These are phyloP conservation scores for Axinella damicornis DNA, from an alignment of 37 sponge, comb jelly and placozoan genomes.

Conservation along the genomic window DNA sequence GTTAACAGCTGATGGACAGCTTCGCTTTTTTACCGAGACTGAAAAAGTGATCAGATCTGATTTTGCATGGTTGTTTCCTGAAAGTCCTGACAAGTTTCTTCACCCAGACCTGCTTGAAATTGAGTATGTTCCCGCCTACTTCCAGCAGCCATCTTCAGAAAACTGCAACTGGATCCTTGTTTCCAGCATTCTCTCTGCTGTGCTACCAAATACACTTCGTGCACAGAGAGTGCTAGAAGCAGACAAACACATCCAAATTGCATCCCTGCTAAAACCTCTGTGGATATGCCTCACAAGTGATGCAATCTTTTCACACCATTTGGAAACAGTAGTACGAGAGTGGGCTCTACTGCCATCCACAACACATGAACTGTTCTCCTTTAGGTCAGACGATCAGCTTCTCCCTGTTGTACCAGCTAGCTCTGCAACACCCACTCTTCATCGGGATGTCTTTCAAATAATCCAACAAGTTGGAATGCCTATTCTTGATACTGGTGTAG, in stretches of 20 bases:
- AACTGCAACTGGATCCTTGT: not conserved
- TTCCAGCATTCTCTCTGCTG: not conserved
- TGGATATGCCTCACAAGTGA: slow-evolving; percentile 5
- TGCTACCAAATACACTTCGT: not conserved
- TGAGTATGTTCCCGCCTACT: not conserved
- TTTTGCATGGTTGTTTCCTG: not conserved
- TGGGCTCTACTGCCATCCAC: slow-evolving; percentile 26
- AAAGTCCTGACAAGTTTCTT: not conserved
- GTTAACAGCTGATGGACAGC: slow-evolving; percentile 16
- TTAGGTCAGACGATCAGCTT: not conserved
- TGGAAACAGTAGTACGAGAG: not conserved
- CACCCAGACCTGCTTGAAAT: not conserved
- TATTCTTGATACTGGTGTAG: not conserved
- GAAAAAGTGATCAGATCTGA: not conserved
- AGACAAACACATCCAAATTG: not conserved
- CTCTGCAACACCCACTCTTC: not conserved
- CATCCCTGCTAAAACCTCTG: not conserved
- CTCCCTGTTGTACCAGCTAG: not conserved
- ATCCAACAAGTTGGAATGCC: slow-evolving; percentile 2
- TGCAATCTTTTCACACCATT: not conserved
- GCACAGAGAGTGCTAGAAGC: not conserved
- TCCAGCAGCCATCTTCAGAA: not conserved
- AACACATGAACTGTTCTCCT: not conserved
- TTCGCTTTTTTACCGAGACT: not conserved
- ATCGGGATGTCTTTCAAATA: not conserved